Percentiles rank a stretch among this genome's conserved stretches.
Conservation (phyloP, 2,888 invertebrate species). For the Rhorus exstirpatorius region DNA sequence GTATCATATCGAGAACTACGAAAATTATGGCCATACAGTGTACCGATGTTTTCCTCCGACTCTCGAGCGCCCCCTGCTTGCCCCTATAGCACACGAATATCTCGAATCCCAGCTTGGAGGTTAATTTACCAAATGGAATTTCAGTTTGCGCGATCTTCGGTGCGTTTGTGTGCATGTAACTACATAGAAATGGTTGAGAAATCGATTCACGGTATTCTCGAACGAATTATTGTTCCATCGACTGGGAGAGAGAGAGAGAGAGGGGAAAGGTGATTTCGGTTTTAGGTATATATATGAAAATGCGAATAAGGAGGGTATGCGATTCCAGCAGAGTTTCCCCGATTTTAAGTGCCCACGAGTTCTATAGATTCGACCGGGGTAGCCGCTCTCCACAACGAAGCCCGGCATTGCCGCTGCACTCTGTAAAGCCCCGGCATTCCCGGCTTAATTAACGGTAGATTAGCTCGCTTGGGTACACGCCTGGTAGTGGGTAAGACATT, state of each 20-base stretch:
- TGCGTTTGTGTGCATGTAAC: not conserved
- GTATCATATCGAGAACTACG: no score
- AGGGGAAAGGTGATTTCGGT: slow-evolving; percentile 8
- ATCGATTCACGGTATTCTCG: slow-evolving; percentile 52
- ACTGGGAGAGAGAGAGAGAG: no score
- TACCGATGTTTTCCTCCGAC: no score
- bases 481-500: slow-evolving; percentile 48
- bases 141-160: slow-evolving; percentile 32
- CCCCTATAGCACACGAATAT: not conserved
- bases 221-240: slow-evolving; percentile 61
- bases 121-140: slow-evolving; percentile 50
- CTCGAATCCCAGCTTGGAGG: slow-evolving; percentile 3
- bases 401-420: slow-evolving; percentile 30
- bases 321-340: slow-evolving; percentile 62
- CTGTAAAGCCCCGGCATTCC: slow-evolving; percentile 64
- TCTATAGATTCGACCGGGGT: slow-evolving; percentile 6
- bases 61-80: no score
- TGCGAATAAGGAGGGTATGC: slow-evolving; percentile 33
- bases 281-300: slow-evolving; percentile 20
- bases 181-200: slow-evolving; percentile 24
- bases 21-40: no score
- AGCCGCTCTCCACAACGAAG: slow-evolving; percentile 50
- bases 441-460: slow-evolving; percentile 81
- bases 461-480: slow-evolving; percentile 76
- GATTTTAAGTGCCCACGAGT: slow-evolving; percentile 57